These are phyloP conservation scores for Aphis craccivora DNA, from an alignment of 1,140 invertebrate genomes.

Conservation along the genomic window DNA sequence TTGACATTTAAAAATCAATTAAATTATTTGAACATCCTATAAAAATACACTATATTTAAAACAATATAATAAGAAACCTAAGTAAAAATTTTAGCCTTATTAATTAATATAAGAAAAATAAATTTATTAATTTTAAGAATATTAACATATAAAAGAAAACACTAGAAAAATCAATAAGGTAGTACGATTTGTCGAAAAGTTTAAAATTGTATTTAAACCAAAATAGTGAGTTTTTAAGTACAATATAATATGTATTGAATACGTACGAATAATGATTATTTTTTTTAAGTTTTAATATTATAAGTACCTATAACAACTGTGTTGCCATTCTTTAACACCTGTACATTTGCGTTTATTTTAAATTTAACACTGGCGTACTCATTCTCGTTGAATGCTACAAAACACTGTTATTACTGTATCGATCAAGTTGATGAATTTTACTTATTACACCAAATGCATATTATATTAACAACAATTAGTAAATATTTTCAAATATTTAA, in stretches of 20 bases:
- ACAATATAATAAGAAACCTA: too few relatives aligned
- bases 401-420: neutral
- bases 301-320: slow-evolving; percentile 35
- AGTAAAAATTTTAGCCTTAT: too few relatives aligned
- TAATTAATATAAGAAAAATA: neutral
- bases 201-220: neutral
- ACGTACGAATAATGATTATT: neutral
- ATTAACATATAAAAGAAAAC: neutral
- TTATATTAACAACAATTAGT: neutral
- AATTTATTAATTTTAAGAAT: neutral
- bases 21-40: too few relatives aligned
- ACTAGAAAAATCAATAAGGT: neutral
- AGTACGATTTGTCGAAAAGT: neutral
- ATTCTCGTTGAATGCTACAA: neutral
- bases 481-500: slow-evolving; percentile 9
- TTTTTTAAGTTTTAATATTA: slow-evolving; percentile 43
- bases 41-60: too few relatives aligned
- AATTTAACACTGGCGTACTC: neutral
- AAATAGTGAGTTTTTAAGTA: neutral
- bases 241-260: neutral
- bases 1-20: too few relatives aligned
- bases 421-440: neutral
- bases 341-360: slow-evolving; percentile 33
- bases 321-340: slow-evolving; percentile 37
- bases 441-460: neutral